A percentile compares a stretch with the other conserved stretches of the same genome.
Evolutionary conservation across 64 coral and sea anemone species (phyloP).

Genomic region (Stichodactyla helianthus): DNA sequence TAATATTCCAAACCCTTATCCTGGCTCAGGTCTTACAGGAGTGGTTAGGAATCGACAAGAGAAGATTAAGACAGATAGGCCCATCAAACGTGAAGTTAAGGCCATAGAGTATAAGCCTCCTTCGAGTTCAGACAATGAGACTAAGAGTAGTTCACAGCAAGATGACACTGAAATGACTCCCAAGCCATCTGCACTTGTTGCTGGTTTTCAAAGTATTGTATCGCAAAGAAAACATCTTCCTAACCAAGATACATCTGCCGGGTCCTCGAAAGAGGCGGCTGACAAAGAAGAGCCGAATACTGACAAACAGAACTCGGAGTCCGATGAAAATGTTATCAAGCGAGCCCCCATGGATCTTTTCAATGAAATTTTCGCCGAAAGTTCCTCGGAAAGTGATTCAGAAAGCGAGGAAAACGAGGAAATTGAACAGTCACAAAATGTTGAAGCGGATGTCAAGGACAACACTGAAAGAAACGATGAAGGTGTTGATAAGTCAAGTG

Average conservation of each 20-base stretch:
- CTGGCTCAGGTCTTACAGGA: constrained; percentile 51
- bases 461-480: background rate
- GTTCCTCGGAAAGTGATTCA: constrained; percentile 67
- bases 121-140: background rate
- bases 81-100: background rate
- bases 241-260: background rate
- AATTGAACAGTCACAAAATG: background rate
- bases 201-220: background rate
- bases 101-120: background rate
- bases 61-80: background rate
- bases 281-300: background rate
- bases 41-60: constrained; percentile 35
- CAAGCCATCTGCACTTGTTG: background rate
- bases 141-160: background rate
- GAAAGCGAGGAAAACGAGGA: constrained; percentile 56
- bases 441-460: background rate
- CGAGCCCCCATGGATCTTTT: constrained; percentile 92
- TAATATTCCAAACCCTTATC: constrained; percentile 97
- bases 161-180: background rate
- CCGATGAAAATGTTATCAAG: constrained; percentile 25
- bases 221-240: background rate
- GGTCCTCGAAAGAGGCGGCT: background rate
- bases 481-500: background rate
- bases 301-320: background rate
- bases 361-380: constrained; percentile 93